A percentile compares a stretch with the other conserved stretches of the same genome.
These are phyloP conservation scores for Boulengerochromis microlepis DNA, from an alignment of 2,113 vertebrate genomes.

Conservation along the genomic window DNA sequence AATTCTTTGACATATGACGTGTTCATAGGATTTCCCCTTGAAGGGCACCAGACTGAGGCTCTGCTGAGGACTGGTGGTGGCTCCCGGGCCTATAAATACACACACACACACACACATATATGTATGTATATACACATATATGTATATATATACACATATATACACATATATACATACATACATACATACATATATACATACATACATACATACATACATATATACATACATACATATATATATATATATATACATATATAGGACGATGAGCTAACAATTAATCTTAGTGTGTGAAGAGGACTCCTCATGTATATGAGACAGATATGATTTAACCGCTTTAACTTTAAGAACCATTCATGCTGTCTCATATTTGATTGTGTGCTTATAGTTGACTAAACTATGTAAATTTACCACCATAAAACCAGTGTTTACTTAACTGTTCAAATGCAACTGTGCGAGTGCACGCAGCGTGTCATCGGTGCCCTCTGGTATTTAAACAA, in stretches of 20 bases:
- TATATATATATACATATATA: background rate
- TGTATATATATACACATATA: too few relatives aligned
- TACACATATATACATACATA: too few relatives aligned
- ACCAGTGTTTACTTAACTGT: background rate
- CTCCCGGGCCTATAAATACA: background rate
- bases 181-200: too few relatives aligned
- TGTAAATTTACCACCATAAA: background rate
- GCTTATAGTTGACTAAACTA: background rate
- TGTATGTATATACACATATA: too few relatives aligned
- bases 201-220: background rate
- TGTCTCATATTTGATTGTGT: background rate
- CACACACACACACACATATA: background rate
- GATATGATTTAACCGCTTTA: background rate
- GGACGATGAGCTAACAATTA: background rate
- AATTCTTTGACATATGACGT: background rate
- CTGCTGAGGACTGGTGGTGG: background rate
- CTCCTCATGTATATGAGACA: background rate
- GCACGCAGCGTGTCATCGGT: background rate
- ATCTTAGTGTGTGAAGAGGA: background rate
- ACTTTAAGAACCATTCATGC: background rate
- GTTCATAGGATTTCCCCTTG: background rate
- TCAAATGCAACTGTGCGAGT: background rate
- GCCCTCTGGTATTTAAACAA: background rate
- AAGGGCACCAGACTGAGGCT: background rate
- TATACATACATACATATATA: too few relatives aligned